Conservation (phyloP, 2,888 invertebrate species). For the Acleris literana region DNA sequence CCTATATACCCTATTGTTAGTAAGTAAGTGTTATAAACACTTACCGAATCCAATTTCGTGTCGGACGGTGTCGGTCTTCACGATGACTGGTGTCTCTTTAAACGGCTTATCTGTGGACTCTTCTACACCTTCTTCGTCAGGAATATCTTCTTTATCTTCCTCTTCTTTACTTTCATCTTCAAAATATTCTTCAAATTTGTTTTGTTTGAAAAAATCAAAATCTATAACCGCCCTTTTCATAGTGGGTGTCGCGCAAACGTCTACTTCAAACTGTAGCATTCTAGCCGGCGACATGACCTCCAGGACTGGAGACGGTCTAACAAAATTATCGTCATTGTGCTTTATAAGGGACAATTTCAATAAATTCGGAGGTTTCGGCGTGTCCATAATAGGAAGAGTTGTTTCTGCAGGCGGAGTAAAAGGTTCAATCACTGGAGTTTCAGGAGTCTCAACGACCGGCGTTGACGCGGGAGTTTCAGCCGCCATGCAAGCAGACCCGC, state of each 20-base stretch:
- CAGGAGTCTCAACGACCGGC: conserved; percentile 35
- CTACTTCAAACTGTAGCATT: conserved; percentile 76
- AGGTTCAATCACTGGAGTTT: conserved; percentile 46
- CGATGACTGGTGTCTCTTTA: conserved; percentile 68
- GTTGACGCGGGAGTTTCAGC: conserved; percentile 33
- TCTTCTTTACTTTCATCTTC: conserved; percentile 50
- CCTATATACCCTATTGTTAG: background rate
- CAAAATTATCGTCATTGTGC: conserved; percentile 65
- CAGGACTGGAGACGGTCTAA: conserved; percentile 68
- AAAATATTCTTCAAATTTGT: conserved; percentile 67
- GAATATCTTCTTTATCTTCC: conserved; percentile 42
- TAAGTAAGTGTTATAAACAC: conserved; percentile 43
- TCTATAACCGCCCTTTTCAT: conserved; percentile 76
- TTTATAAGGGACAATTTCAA: conserved; percentile 64
- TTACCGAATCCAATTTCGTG: conserved; percentile 78
- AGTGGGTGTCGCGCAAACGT: conserved; percentile 69
- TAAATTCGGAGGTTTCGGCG: conserved; percentile 58
- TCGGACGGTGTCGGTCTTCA: conserved; percentile 67
- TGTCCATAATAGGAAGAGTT: conserved; percentile 54
- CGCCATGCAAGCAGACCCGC: conserved; percentile 39
- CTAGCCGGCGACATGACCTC: conserved; percentile 76
- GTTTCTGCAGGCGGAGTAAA: conserved; percentile 24
- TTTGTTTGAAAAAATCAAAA: conserved; percentile 72
- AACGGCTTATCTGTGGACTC: conserved; percentile 38
- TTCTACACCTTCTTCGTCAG: conserved; percentile 1